Conservation (phyloP, 2,797 vertebrate species). For the Todus mexicanus region DNA sequence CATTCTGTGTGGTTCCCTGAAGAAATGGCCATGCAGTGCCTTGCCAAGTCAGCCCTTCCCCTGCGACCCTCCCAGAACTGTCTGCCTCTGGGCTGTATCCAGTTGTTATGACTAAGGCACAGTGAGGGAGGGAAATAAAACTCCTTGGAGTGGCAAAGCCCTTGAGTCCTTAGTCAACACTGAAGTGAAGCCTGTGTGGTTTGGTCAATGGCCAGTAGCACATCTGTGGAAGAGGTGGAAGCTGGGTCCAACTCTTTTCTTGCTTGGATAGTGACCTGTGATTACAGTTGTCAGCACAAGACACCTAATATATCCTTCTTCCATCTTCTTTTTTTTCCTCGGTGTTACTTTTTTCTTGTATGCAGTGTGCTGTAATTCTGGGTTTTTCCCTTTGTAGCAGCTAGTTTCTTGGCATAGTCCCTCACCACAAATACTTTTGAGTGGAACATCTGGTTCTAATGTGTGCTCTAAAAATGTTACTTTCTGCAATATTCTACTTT, state of each 20-base stretch:
- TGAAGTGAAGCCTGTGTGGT: not conserved
- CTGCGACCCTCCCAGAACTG: not conserved
- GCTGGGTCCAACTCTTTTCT: not conserved
- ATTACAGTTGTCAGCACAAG: not conserved
- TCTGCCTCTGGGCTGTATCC: not conserved
- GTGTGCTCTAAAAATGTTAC: conserved; percentile 42
- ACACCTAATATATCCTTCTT: conserved; percentile 35
- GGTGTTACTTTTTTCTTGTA: conserved; percentile 9
- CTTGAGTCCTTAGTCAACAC: not conserved
- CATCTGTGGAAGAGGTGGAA: conserved; percentile 8
- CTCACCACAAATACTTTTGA: conserved; percentile 56
- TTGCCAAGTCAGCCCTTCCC: not conserved
- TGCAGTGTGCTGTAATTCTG: not conserved
- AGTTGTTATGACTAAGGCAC: not conserved
- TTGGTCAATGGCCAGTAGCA: conserved; percentile 23
- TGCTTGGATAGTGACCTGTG: not conserved
- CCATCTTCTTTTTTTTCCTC: not conserved
- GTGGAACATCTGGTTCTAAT: conserved; percentile 75
- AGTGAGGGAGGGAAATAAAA: not conserved
- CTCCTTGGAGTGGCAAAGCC: not conserved
- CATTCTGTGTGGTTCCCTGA: not conserved
- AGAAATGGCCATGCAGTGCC: not conserved
- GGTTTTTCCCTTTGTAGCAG: not conserved
- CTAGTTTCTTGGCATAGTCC: not conserved
- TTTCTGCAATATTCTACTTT: conserved; percentile 52